Conservation (phyloP, 2,888 invertebrate species). For the Pachycephus smyrnensis region DNA sequence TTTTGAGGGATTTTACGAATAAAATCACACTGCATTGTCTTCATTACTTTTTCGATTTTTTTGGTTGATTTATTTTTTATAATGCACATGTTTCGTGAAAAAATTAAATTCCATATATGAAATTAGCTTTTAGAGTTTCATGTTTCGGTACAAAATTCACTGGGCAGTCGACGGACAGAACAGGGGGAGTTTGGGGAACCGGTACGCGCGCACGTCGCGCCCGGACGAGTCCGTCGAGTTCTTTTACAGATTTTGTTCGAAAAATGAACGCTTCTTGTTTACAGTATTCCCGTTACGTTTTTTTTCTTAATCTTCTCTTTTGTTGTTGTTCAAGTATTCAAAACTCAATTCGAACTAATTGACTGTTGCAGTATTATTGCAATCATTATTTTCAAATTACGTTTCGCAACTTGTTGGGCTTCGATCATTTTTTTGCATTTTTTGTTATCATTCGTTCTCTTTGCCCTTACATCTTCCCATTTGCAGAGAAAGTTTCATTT, state of each 20-base stretch:
- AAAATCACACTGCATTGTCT: slow-evolving; percentile 13
- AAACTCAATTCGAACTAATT: slow-evolving; percentile 40
- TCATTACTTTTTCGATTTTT: slow-evolving; percentile 63
- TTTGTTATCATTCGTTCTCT: background rate
- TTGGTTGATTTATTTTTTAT: slow-evolving; percentile 66
- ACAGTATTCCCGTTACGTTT: slow-evolving; percentile 22
- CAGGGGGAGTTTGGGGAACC: background rate
- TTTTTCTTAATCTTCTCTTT: slow-evolving; percentile 25
- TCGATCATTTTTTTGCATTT: slow-evolving; percentile 2
- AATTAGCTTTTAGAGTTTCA: slow-evolving; percentile 63
- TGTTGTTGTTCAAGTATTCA: slow-evolving; percentile 10
- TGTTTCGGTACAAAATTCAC: slow-evolving; percentile 64
- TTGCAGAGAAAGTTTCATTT: background rate
- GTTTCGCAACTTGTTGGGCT: slow-evolving; percentile 8
- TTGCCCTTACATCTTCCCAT: background rate
- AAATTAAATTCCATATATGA: slow-evolving; percentile 67
- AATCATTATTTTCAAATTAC: slow-evolving; percentile 17
- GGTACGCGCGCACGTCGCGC: background rate
- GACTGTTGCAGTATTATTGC: slow-evolving; percentile 33
- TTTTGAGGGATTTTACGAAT: background rate
- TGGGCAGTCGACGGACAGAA: slow-evolving; percentile 47
- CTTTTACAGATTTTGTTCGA: slow-evolving; percentile 43
- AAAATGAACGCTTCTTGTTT: slow-evolving; percentile 39
- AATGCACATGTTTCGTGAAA: slow-evolving; percentile 68
- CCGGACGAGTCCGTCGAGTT: slow-evolving; percentile 28